These are phyloP conservation scores for Trachurus trachurus DNA, from an alignment of 2,797 vertebrate species.

Conservation along the genomic window DNA sequence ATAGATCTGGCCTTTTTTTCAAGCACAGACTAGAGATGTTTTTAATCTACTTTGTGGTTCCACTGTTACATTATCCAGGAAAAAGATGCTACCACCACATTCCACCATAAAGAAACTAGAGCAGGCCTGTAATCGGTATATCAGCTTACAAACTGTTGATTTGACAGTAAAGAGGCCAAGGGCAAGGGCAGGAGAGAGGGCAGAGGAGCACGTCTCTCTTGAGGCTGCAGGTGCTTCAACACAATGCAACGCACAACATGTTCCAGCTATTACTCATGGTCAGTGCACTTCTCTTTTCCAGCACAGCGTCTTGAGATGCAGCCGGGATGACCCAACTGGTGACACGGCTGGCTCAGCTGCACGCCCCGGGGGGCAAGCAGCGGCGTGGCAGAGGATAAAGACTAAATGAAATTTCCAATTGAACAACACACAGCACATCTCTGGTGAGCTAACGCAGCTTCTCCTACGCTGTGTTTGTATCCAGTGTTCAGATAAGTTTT, in stretches of 20 bases:
- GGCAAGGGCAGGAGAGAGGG: conserved; percentile 5
- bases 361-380: conserved; percentile 3
- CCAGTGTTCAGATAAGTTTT: not conserved
- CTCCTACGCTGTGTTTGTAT: not conserved
- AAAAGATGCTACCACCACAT: conserved; percentile 39
- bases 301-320: not conserved
- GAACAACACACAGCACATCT: conserved; percentile 8
- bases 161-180: conserved; percentile 23
- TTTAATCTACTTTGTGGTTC: conserved; percentile 34
- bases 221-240: conserved; percentile 28
- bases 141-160: conserved; percentile 26
- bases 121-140: not conserved
- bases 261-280: not conserved
- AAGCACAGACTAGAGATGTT: conserved; percentile 57
- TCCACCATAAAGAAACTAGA: conserved; percentile 36
- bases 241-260: not conserved
- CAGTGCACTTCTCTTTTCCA: conserved; percentile 2
- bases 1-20: conserved; percentile 29
- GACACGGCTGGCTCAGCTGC: conserved; percentile 4
- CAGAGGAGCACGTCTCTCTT: conserved; percentile 1
- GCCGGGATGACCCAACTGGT: not conserved
- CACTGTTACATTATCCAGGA: conserved; percentile 31
- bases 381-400: not conserved
- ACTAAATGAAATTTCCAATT: conserved; percentile 17
- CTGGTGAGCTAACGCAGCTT: conserved; percentile 5